phyloP scores from a whole-genome alignment of 2,797 vertebrate genomes.

The Botia kubotai region DNA sequence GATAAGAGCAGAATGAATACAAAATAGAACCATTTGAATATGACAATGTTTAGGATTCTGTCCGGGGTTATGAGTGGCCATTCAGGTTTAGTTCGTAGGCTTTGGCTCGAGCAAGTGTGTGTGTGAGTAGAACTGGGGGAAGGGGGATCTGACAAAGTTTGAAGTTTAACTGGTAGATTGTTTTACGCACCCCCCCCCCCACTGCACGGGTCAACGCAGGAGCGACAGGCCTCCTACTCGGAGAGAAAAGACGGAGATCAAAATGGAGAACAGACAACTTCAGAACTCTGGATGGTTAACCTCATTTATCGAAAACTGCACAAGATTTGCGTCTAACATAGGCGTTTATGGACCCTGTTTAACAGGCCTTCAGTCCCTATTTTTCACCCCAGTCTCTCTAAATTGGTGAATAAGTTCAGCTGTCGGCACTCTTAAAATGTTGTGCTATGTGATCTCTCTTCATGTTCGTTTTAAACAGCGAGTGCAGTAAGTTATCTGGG shows the following conservation, averaged over 20 bases:
- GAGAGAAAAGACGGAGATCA: constrained; percentile 17
- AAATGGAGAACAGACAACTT: constrained; percentile 31
- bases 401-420: not conserved
- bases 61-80: constrained; percentile 3
- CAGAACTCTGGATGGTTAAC: not conserved
- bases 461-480: not conserved
- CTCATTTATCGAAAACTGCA: not conserved
- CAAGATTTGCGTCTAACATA: not conserved
- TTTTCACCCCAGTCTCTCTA: not conserved
- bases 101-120: constrained; percentile 7
- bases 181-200: constrained; percentile 33
- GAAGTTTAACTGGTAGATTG: constrained; percentile 56
- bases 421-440: not conserved
- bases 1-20: constrained; percentile 14
- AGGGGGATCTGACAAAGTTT: constrained; percentile 29
- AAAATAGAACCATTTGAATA: constrained; percentile 16
- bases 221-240: constrained; percentile 37
- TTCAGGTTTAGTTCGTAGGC: constrained; percentile 12
- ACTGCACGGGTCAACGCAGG: constrained; percentile 39
- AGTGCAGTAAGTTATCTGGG: not conserved
- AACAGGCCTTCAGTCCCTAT: not conserved
- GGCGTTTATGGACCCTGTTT: not conserved
- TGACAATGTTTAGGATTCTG: constrained; percentile 7
- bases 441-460: not conserved
- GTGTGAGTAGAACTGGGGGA: constrained; percentile 36